Percentiles rank a stretch among this genome's conserved stretches.
Conservation (phyloP, 2,888 invertebrate genomes). For the Rapana venosa region DNA sequence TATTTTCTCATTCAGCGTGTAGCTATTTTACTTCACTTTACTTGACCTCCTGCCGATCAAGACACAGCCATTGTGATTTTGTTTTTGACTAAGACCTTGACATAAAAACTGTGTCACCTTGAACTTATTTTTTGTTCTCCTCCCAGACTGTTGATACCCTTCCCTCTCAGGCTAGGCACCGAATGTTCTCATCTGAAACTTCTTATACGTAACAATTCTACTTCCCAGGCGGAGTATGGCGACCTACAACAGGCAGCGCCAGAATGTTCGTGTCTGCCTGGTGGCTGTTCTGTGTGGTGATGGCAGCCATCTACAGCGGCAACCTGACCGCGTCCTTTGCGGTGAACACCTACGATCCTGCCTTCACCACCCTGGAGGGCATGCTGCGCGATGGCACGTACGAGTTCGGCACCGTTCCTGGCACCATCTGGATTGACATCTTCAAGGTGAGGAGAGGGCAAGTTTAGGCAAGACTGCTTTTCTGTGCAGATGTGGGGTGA, state of each 20-base stretch:
- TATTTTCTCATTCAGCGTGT: too few relatives aligned
- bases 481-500: background rate
- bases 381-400: background rate
- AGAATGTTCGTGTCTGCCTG: conserved; percentile 36
- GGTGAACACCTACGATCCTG: conserved; percentile 13
- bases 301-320: conserved; percentile 40
- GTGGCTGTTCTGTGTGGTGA: conserved; percentile 33
- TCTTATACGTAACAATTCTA: too few relatives aligned
- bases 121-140: too few relatives aligned
- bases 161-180: too few relatives aligned
- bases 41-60: too few relatives aligned
- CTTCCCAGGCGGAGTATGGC: conserved; percentile 22
- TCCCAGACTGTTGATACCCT: too few relatives aligned
- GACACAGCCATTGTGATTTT: too few relatives aligned
- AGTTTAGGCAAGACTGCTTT: too few relatives aligned
- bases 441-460: background rate
- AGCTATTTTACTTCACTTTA: too few relatives aligned
- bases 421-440: conserved; percentile 25
- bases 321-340: conserved; percentile 36
- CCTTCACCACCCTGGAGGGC: conserved; percentile 30
- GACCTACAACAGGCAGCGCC: conserved; percentile 20
- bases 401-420: conserved; percentile 23
- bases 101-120: too few relatives aligned
- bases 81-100: too few relatives aligned
- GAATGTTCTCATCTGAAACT: background rate